Conservation (phyloP, 2,888 invertebrate genomes). For the Ophion slaviceki region DNA sequence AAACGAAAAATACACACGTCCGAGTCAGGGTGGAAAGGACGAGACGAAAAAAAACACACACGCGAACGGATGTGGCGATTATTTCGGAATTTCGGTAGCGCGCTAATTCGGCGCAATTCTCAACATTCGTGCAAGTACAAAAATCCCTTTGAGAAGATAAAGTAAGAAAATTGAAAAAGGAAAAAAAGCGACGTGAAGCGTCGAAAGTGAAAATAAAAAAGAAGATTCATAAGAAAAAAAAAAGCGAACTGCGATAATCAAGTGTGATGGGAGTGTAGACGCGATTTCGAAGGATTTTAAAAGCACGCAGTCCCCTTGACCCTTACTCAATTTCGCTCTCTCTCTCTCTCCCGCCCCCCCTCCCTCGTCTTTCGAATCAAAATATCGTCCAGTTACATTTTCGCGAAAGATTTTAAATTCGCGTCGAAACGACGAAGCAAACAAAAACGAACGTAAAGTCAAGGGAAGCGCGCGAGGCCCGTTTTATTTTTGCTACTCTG, state of each 20-base stretch:
- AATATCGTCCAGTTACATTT: neutral
- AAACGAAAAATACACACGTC: slow-evolving; percentile 26
- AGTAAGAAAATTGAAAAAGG: slow-evolving; percentile 47
- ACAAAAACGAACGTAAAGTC: neutral
- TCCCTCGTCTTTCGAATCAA: slow-evolving; percentile 38
- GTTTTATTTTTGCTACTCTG: slow-evolving; percentile 42
- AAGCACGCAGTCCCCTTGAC: slow-evolving; percentile 23
- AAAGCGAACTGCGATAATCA: slow-evolving; percentile 70
- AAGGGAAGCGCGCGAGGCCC: neutral
- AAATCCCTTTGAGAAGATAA: slow-evolving; percentile 62
- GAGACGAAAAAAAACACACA: slow-evolving; percentile 11
- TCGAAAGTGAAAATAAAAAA: slow-evolving; percentile 41
- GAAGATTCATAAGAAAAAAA: slow-evolving; percentile 43
- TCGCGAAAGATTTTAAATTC: neutral
- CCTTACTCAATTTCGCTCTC: slow-evolving; percentile 3
- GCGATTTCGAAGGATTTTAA: slow-evolving; percentile 47
- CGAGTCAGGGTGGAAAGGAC: slow-evolving; percentile 14
- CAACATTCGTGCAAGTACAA: slow-evolving; percentile 77
- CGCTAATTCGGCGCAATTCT: slow-evolving; percentile 59
- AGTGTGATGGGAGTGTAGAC: slow-evolving; percentile 65
- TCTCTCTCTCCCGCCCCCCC: slow-evolving; percentile 43
- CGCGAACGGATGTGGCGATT: neutral
- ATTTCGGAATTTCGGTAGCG: slow-evolving; percentile 55
- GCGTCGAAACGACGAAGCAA: neutral
- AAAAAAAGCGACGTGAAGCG: slow-evolving; percentile 50